Base-by-base conservation (phyloP, 1,140 invertebrate species). In the Octopus sinensis region DNA sequence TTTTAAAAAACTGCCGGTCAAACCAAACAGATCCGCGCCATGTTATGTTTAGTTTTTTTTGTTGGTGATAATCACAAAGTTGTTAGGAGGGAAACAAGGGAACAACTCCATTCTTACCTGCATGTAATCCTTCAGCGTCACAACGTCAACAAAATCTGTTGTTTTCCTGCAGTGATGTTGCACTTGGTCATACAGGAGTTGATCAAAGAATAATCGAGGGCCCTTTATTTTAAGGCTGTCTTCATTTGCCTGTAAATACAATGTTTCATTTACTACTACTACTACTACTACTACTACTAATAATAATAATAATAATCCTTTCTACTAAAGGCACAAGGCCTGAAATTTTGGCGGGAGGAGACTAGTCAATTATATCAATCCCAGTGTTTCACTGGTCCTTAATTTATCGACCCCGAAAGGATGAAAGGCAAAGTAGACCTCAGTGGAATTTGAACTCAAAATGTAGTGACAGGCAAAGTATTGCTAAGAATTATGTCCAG, bases 51-150 rank as follows among this genome's bases (percentile, higher is more conserved):
- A 23, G 23, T 23, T 23, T 23, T 23, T 23, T 23, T 23, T 23
- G 23, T 23, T 23, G 23, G 0, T 23, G 23, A 23, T 23, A 23
- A 23, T 23, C 23, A 23, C 23, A 23, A 23, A 23, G 23, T 23
- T 23, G 23, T 23, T 23, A 23, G 23, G 23, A 23, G 0, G 23
- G 23, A 23, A 23, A 23, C 0, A 23, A 23, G 23, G 23, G 23
- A 23, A 23, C 23, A 23, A 23, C 23, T 23, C 23, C 23, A 23
- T 23, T 53, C 82, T 80, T 83, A 90, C 90, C 86, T 90, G 90
- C 90, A 91, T 91, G 82, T 90, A 91, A 84, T 91, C 90, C 83
- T 91, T 91, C 9, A 91, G 83, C 13, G 89, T 90, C 9, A 89
- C 89, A 71, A 91, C 86, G 83, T 91, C 89, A 9, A 89, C 82